Conservation (phyloP, 1,140 invertebrate genomes). For the Centruroides sculpturatus region DNA sequence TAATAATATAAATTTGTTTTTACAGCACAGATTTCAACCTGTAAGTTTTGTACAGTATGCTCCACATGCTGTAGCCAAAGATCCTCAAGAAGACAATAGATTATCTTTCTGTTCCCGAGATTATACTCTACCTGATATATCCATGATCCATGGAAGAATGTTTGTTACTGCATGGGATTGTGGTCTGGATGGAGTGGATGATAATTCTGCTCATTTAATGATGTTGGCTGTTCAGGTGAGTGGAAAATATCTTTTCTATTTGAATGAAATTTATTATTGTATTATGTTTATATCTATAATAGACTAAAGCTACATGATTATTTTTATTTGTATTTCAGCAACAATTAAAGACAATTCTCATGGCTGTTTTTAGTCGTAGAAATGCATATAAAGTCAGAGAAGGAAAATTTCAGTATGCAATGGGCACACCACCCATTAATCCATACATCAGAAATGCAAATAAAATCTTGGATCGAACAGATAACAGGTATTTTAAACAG, state of each 20-base stretch:
- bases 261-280: slow-evolving; percentile 4
- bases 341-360: slow-evolving; percentile 61
- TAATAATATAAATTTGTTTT: slow-evolving; percentile 1
- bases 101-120: slow-evolving; percentile 23
- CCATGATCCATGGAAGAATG: slow-evolving; percentile 57
- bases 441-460: slow-evolving; percentile 47
- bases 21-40: slow-evolving; percentile 27
- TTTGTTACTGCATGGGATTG: slow-evolving; percentile 67
- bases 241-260: not conserved
- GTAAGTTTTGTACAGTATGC: slow-evolving; percentile 29
- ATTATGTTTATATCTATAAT: too few relatives aligned
- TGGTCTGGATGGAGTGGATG: slow-evolving; percentile 59
- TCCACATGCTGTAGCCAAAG: slow-evolving; percentile 35
- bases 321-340: slow-evolving; percentile 20
- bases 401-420: slow-evolving; percentile 49
- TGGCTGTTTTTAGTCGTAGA: slow-evolving; percentile 47
- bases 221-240: slow-evolving; percentile 50
- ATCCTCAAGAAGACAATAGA: slow-evolving; percentile 2
- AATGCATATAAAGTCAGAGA: slow-evolving; percentile 55
- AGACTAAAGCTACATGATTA: too few relatives aligned
- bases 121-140: slow-evolving; percentile 51
- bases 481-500: not conserved
- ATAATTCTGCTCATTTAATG: slow-evolving; percentile 54
- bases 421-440: slow-evolving; percentile 51
- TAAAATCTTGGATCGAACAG: slow-evolving; percentile 11